Base-by-base conservation (phyloP, 2,888 invertebrate species). In the Sarcophaga subvicina region DNA sequence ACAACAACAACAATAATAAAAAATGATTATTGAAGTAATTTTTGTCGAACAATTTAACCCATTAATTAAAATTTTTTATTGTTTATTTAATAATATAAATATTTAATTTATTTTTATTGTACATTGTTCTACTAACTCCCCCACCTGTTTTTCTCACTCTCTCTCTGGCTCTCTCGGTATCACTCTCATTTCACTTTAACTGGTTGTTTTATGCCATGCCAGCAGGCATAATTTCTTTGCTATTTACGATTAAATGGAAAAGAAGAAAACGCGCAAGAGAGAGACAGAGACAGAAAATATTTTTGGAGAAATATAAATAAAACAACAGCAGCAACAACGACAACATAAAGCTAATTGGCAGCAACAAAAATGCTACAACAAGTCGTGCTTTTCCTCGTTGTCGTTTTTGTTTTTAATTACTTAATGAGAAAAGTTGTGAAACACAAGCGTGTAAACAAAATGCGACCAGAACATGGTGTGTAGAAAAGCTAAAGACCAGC, bases 91-190 rank as follows among this genome's bases (percentile, higher is more conserved):
- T 27, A 87, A 70, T 72, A 87, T 87, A 87, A 87, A 87, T 87
- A 84, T 87, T 87, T 84, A 87, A 87, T 87, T 87, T 80, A 64
- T 83, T 78, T 54, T 83, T 86, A 86, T 83, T 87, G 83, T 87
- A 78, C 80, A 69, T 17, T 14, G 14, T 17, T 17, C 54, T 17
- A 17, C 17, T 54, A 37, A 5, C 54, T 54, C 54, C 54, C 17
- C 17, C 4, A 54, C 54, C 54, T 54, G 14, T 2, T 11, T 47
- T 45, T 73, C 25, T 22, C 4, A 12, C 0, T 14, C 17, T 54
- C 17, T 14, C 49, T 14, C 49, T 49, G 2, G 2, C 14, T 14
- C 49, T 49, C 49, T 49, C 49, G 63, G 5, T 73, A 70, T 54
- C 71, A 27, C 12, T 62, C 63, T 62, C 63, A 45, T 37, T 4